These are phyloP conservation scores for Drosophila peninsularis DNA, from an alignment of 2,888 invertebrate species.

Conservation along the genomic window DNA sequence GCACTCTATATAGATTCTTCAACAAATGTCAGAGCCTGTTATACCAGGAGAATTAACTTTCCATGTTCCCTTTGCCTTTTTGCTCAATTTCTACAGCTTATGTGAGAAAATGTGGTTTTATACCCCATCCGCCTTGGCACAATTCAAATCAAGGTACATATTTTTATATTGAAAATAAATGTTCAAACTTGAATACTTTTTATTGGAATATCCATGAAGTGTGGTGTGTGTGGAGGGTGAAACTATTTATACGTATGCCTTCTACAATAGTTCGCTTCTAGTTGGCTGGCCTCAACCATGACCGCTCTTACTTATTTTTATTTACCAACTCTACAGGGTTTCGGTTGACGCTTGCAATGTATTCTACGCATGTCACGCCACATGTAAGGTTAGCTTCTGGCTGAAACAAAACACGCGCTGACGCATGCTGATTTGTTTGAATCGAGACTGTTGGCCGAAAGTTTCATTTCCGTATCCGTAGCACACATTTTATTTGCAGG, in stretches of 20 bases:
- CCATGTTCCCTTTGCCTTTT: not conserved
- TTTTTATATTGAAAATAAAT: not conserved
- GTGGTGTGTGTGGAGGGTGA: not conserved
- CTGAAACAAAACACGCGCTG: conserved; percentile 34
- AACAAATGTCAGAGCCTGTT: not conserved
- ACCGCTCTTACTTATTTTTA: not conserved
- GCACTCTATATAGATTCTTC: not conserved
- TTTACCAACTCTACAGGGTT: not conserved
- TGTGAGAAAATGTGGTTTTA: not conserved
- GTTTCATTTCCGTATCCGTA: conserved; percentile 29
- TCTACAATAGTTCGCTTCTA: not conserved
- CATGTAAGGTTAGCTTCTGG: not conserved
- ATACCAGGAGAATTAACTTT: not conserved
- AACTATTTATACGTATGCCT: not conserved
- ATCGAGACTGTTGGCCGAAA: conserved; percentile 4
- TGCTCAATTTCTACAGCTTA: not conserved
- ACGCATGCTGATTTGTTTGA: conserved; percentile 18
- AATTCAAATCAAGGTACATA: not conserved
- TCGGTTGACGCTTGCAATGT: not conserved
- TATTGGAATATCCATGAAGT: not conserved
- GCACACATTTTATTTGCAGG: conserved; percentile 25
- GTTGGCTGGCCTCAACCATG: not conserved
- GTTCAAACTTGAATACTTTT: not conserved
- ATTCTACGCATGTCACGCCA: conserved; percentile 3
- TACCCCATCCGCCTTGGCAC: no score